phyloP scores from a whole-genome alignment of 2,797 vertebrate genomes.

The Sebastes iracundus region DNA sequence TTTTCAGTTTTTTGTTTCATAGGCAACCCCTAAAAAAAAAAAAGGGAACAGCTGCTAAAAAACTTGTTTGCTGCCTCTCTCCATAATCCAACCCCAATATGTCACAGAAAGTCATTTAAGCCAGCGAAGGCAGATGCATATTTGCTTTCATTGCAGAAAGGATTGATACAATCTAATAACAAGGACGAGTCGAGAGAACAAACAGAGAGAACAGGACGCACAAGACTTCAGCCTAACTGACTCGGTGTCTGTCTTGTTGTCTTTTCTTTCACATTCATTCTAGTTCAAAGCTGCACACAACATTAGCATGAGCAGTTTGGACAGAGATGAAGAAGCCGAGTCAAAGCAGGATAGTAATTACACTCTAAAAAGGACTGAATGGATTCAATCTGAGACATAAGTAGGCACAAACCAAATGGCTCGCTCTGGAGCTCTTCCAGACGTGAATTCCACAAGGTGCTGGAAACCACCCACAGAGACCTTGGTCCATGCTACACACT shows the following conservation, averaged over 20 bases:
- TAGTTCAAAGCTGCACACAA: constrained; percentile 17
- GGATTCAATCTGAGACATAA: constrained; percentile 19
- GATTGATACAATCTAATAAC: constrained; percentile 30
- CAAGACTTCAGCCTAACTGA: background rate
- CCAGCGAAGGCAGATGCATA: constrained; percentile 17
- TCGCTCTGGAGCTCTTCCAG: constrained; percentile 17
- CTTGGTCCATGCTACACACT: background rate
- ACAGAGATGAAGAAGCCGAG: constrained; percentile 23
- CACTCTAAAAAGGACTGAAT: constrained; percentile 17
- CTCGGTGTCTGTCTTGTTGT: constrained; percentile 6
- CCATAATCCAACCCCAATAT: constrained; percentile 37
- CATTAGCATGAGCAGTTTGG: constrained; percentile 10
- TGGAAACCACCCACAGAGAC: constrained; percentile 38
- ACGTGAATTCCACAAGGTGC: constrained; percentile 37
- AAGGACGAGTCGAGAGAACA: background rate
- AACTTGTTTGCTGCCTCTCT: constrained; percentile 14
- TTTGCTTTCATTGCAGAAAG: constrained; percentile 23
- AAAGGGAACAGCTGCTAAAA: constrained; percentile 37
- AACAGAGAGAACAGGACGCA: background rate
- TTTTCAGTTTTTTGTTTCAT: constrained; percentile 11
- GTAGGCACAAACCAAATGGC: constrained; percentile 1
- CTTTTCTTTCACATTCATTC: constrained; percentile 18
- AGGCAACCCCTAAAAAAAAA: background rate
- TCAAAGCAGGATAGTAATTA: constrained; percentile 27
- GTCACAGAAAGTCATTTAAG: constrained; percentile 41